A percentile compares a stretch with the other conserved stretches of the same genome.
Conservation (phyloP, 2,888 invertebrate genomes). For the Chironomus tentans region DNA sequence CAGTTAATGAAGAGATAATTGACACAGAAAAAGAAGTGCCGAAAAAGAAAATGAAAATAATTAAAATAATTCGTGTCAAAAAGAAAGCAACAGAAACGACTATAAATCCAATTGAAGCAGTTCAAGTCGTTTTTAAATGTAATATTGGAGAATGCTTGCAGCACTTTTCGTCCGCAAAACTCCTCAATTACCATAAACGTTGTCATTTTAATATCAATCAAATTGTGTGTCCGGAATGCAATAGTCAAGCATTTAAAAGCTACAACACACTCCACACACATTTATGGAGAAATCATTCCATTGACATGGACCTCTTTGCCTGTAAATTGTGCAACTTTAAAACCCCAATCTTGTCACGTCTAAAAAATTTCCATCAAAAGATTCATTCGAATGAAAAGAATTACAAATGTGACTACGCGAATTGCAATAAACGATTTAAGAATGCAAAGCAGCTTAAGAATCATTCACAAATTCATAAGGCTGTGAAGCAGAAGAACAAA, state of each 20-base stretch:
- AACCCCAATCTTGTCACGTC: constrained; percentile 57
- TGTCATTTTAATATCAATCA: constrained; percentile 46
- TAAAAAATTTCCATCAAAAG: constrained; percentile 64
- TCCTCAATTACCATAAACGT: constrained; percentile 48
- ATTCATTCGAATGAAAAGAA: constrained; percentile 59
- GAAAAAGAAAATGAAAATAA: constrained; percentile 14
- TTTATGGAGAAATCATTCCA: constrained; percentile 65
- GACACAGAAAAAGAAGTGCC: neutral
- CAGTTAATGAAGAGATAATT: neutral
- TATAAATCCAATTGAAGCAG: neutral
- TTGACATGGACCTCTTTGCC: constrained; percentile 70
- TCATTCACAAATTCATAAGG: constrained; percentile 54
- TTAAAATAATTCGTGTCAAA: constrained; percentile 18
- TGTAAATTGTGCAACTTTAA: constrained; percentile 69
- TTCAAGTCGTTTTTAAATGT: constrained; percentile 20
- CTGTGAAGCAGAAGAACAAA: constrained; percentile 37
- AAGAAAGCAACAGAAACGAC: neutral
- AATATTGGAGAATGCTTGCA: neutral
- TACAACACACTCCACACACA: constrained; percentile 68
- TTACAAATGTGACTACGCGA: constrained; percentile 46
- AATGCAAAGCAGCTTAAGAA: constrained; percentile 69
- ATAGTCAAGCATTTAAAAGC: constrained; percentile 43
- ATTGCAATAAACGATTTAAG: constrained; percentile 69
- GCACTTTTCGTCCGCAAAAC: constrained; percentile 1
- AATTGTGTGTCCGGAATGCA: constrained; percentile 59